A percentile compares a stretch with the other conserved stretches of the same genome.
Evolutionary conservation across 2,888 invertebrate species (phyloP).

Genomic region (Lycocerus yunnanus): DNA sequence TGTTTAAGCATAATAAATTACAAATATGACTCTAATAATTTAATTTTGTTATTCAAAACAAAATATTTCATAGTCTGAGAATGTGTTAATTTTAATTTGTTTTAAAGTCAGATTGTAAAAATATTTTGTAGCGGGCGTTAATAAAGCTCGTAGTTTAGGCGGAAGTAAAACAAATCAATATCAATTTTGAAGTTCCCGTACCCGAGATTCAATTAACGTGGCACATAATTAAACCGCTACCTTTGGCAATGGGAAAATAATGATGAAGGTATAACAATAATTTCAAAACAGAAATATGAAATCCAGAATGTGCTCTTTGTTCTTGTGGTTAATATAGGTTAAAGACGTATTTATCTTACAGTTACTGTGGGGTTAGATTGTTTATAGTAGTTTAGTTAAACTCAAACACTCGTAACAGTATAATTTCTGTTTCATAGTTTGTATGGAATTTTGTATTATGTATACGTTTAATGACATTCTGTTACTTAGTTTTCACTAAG

Average conservation of each 20-base stretch:
- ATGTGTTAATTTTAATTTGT: slow-evolving; percentile 21
- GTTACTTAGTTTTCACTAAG: not conserved
- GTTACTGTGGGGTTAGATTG: slow-evolving; percentile 41
- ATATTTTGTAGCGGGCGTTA: slow-evolving; percentile 10
- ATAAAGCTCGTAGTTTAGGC: slow-evolving; percentile 16
- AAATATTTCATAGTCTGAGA: slow-evolving; percentile 37
- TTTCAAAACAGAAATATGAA: slow-evolving; percentile 24
- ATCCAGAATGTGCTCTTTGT: slow-evolving; percentile 17
- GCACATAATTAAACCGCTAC: slow-evolving; percentile 26
- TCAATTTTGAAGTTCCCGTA: slow-evolving; percentile 27
- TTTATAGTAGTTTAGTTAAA: slow-evolving; percentile 46
- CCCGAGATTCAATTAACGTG: slow-evolving; percentile 24
- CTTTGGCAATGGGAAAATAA: slow-evolving; percentile 30
- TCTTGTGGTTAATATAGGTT: slow-evolving; percentile 35
- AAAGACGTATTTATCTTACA: slow-evolving; percentile 42
- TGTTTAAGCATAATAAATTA: slow-evolving; percentile 43
- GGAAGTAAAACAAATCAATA: slow-evolving; percentile 27
- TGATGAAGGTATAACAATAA: slow-evolving; percentile 23
- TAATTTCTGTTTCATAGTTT: slow-evolving; percentile 45
- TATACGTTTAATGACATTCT: slow-evolving; percentile 10
- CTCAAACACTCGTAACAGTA: slow-evolving; percentile 37
- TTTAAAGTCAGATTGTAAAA: slow-evolving; percentile 1
- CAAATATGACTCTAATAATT: slow-evolving; percentile 42
- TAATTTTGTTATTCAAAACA: slow-evolving; percentile 30
- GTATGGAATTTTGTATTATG: slow-evolving; percentile 45